Evolutionary conservation across 1,140 invertebrate genomes (phyloP).

Genomic region (Aricia agestis): DNA sequence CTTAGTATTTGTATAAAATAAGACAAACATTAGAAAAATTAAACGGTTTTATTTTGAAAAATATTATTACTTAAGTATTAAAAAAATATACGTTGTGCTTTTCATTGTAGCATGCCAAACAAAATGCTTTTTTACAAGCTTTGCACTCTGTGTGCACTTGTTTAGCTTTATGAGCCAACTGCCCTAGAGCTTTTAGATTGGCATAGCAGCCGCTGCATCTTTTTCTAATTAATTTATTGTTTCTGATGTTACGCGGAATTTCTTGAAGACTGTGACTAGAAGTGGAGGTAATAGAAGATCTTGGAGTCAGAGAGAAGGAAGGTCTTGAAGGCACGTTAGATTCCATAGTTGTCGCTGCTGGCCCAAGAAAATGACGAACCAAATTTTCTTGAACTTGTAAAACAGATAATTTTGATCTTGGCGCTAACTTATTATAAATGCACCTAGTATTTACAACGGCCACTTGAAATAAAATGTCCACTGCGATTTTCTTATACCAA

Average conservation of each 20-base stretch:
- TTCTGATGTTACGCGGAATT: slow-evolving; percentile 23
- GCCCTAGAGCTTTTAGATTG: slow-evolving; percentile 24
- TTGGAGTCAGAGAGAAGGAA: too few species aligned
- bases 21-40: not conserved
- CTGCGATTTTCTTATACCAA: slow-evolving; percentile 28
- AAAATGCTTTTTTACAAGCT: slow-evolving; percentile 27
- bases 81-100: slow-evolving; percentile 19
- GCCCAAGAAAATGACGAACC: slow-evolving; percentile 28
- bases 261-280: slow-evolving; percentile 25
- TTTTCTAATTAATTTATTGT: slow-evolving; percentile 23
- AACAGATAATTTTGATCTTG: slow-evolving; percentile 20
- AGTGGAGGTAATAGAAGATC: slow-evolving; percentile 19
- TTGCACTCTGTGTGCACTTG: slow-evolving; percentile 30
- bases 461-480: slow-evolving; percentile 29
- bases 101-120: slow-evolving; percentile 28
- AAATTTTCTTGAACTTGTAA: slow-evolving; percentile 28
- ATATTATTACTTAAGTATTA: too few species aligned
- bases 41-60: not conserved
- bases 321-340: slow-evolving; percentile 17
- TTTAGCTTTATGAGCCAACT: slow-evolving; percentile 25
- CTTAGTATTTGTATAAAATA: not conserved
- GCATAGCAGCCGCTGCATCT: slow-evolving; percentile 24
- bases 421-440: slow-evolving; percentile 23
- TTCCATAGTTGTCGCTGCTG: slow-evolving; percentile 25
- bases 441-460: slow-evolving; percentile 25